phyloP scores from a whole-genome alignment of 2,113 vertebrate genomes.

The Ceyx margarethae region DNA sequence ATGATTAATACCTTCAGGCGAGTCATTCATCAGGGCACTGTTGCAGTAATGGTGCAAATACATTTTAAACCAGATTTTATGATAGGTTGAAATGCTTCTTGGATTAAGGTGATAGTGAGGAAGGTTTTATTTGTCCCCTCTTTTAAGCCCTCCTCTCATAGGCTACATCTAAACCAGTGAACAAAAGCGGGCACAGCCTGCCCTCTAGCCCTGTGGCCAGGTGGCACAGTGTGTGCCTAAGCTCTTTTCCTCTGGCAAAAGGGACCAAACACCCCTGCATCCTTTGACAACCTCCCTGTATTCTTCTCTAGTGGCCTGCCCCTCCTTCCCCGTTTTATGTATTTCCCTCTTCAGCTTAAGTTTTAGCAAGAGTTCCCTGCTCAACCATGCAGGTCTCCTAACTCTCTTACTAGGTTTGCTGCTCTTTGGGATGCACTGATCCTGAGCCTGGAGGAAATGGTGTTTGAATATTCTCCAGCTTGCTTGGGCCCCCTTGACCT shows the following conservation, averaged over 20 bases:
- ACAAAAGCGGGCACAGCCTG: background rate
- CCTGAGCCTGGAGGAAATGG: too few relatives aligned
- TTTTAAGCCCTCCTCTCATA: background rate
- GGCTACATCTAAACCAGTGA: fast-evolving
- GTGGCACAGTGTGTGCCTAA: background rate
- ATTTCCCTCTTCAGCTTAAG: too few relatives aligned
- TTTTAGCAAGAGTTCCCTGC: too few relatives aligned
- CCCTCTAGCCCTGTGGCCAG: background rate
- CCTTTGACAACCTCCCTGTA: too few relatives aligned
- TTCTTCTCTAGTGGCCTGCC: too few relatives aligned
- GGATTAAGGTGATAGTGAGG: background rate
- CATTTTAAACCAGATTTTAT: background rate
- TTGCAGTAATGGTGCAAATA: background rate
- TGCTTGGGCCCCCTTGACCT: too few relatives aligned
- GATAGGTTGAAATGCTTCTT: background rate
- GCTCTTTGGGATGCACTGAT: too few relatives aligned
- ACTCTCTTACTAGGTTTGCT: too few relatives aligned
- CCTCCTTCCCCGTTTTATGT: too few relatives aligned
- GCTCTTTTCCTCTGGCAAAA: background rate
- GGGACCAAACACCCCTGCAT: background rate
- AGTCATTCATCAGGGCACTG: background rate
- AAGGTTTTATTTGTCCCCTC: fast-evolving
- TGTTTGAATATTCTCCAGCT: too few relatives aligned
- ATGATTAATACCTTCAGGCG: background rate
- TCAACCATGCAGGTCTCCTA: too few relatives aligned